Percentiles rank a stretch among this genome's conserved stretches.
Conservation (phyloP, 2,888 invertebrate genomes). For the Aproaerema taeniolella region DNA sequence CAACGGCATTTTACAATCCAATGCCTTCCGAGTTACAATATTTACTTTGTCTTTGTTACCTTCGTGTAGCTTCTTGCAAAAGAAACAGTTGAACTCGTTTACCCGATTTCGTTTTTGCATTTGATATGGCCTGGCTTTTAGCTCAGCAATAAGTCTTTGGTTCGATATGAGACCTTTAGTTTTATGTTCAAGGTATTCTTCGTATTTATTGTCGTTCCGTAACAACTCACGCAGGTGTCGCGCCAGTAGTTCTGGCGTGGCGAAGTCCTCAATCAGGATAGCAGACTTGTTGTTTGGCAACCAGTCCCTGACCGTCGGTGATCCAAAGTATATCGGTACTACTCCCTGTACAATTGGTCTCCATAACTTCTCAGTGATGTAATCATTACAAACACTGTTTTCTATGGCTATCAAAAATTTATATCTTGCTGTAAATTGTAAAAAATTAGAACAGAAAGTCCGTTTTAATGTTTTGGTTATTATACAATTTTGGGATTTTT, state of each 20-base stretch:
- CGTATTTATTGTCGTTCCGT: neutral
- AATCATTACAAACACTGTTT: constrained; percentile 84
- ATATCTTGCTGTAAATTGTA: neutral
- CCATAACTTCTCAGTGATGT: constrained; percentile 87
- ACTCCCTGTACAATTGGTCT: constrained; percentile 81
- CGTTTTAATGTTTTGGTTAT: neutral
- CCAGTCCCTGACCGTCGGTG: too few relatives aligned
- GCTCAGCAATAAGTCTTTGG: neutral
- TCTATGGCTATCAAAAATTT: constrained; percentile 53
- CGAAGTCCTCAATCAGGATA: constrained; percentile 56
- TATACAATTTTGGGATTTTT: neutral
- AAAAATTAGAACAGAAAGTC: neutral
- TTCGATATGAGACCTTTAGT: neutral
- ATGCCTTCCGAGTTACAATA: neutral
- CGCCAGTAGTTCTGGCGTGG: neutral
- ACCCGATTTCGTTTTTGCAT: neutral
- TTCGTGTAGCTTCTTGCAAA: neutral
- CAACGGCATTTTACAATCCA: neutral
- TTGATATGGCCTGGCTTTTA: neutral
- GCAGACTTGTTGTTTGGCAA: too few relatives aligned
- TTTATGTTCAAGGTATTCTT: constrained; percentile 3
- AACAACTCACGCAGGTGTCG: neutral
- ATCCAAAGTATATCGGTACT: too few relatives aligned
- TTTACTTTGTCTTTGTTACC: neutral
- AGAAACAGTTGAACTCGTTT: neutral